Base-by-base conservation (phyloP, 2,888 invertebrate genomes). In the Hyposoter didymator region DNA sequence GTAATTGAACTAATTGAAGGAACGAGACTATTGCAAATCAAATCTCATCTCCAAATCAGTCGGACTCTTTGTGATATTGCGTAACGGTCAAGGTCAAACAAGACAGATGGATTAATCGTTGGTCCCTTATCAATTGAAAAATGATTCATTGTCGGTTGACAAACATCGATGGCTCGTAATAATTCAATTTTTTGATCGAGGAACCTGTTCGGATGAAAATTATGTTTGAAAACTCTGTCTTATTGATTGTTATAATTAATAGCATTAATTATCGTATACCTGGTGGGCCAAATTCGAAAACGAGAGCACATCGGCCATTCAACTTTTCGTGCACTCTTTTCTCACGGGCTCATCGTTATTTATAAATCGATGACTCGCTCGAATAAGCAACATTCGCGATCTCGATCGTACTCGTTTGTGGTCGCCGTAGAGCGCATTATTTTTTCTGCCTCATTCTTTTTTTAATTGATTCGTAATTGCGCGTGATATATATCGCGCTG, bases 341-440 rank as follows among this genome's bases (percentile, higher is more conserved):
- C 32, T 74, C 64, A 49, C 49, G 28, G 49, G 69, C 74, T 84
- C 82, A 82, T 82, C 82, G 69, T 82, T 85, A 85, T 85, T 82
- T 85, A 85, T 85, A 85, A 85, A 82, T 79, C 43, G 73, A 69
- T 82, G 85, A 85, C 78, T 82, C 82, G 74, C 69, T 67, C 59
- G 47, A 17, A 17, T 17, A 59, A 64, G 10, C 47, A 45, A 35
- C 67, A 47, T 17, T 67, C 67, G 84, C 32, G 35, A 73, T 39
- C n/a, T 22, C 55, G 49, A 76, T 66, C 39, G 32, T 12, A 49
- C 19, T 76, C 45, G 10, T 49, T 49, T 64, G 49, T 39, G 10
- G 62, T 62, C 32, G 49, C 52, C 7, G 7, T 4, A 35, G 47
- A 47, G n/a, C 28, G 32, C 52, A 22, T 67, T 39, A 8, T 35